Evolutionary conservation across 37 sponge, comb jelly and placozoan genomes (phyloP).

Genomic region (Petrosia ficiformis): DNA sequence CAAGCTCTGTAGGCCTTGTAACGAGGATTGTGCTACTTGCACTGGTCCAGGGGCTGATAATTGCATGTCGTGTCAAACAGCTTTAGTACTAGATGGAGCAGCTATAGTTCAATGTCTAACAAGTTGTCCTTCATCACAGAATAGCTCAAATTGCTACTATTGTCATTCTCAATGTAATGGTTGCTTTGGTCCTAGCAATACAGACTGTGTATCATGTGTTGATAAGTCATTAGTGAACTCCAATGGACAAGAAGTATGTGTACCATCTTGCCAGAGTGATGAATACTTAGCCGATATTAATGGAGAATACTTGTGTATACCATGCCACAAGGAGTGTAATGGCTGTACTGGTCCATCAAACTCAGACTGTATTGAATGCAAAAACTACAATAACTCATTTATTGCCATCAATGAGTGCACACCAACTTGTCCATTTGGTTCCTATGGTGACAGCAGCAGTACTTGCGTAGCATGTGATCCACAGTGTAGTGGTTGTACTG

Average conservation of each 20-base stretch:
- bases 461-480: background rate
- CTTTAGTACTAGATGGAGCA: background rate
- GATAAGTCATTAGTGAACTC: background rate
- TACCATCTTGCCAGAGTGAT: conserved; percentile 5
- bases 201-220: conserved; percentile 24
- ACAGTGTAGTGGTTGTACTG: conserved; percentile 6
- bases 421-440: background rate
- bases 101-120: conserved; percentile 16
- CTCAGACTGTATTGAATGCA: conserved; percentile 24
- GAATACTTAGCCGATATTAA: conserved; percentile 16
- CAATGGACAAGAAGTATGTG: conserved; percentile 8
- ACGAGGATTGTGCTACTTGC: conserved; percentile 34
- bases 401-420: background rate
- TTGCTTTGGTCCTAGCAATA: conserved; percentile 23
- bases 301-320: conserved; percentile 8
- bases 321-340: conserved; percentile 17
- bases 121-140: background rate
- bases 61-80: conserved; percentile 18
- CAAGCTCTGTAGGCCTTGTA: conserved; percentile 34
- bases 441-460: background rate
- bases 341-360: conserved; percentile 33
- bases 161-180: conserved; percentile 25
- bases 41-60: background rate
- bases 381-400: background rate
- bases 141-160: background rate